Evolutionary conservation across 2,888 invertebrate genomes (phyloP).

Genomic region (Lordiphosa andalusiaca): DNA sequence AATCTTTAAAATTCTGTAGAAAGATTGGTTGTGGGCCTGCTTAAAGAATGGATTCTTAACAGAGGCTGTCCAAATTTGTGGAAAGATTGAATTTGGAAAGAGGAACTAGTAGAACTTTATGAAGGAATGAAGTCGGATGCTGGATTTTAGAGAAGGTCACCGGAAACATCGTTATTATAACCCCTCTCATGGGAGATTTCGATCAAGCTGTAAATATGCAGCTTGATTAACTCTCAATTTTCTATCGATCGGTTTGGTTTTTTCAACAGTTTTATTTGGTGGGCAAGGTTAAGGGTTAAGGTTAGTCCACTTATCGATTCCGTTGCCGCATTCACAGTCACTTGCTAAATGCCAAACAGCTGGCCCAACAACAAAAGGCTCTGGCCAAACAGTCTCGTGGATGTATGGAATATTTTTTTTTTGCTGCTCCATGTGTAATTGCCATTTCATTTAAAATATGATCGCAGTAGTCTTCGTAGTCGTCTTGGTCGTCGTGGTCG

Average conservation of each 20-base stretch:
- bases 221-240: too few species aligned
- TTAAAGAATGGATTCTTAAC: too few species aligned
- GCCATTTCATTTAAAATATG: slow-evolving; percentile 18
- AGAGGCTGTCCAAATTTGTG: too few species aligned
- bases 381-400: slow-evolving; percentile 19
- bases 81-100: too few species aligned
- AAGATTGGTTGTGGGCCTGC: too few species aligned
- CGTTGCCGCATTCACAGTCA: slow-evolving; percentile 21
- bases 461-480: not conserved
- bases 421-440: slow-evolving; percentile 14
- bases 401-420: slow-evolving; percentile 39
- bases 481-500: not conserved
- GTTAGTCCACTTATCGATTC: slow-evolving; percentile 13
- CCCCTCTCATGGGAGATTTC: too few species aligned
- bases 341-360: slow-evolving; percentile 26
- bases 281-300: slow-evolving; percentile 11
- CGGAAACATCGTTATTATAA: too few species aligned
- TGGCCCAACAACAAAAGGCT: slow-evolving; percentile 14
- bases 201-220: too few species aligned
- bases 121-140: too few species aligned
- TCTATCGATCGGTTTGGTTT: not conserved
- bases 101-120: too few species aligned
- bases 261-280: not conserved
- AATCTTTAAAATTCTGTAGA: too few species aligned
- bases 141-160: too few species aligned